Evolutionary conservation across 2,888 invertebrate genomes (phyloP).

Genomic region (Mechanitis messenoides): DNA sequence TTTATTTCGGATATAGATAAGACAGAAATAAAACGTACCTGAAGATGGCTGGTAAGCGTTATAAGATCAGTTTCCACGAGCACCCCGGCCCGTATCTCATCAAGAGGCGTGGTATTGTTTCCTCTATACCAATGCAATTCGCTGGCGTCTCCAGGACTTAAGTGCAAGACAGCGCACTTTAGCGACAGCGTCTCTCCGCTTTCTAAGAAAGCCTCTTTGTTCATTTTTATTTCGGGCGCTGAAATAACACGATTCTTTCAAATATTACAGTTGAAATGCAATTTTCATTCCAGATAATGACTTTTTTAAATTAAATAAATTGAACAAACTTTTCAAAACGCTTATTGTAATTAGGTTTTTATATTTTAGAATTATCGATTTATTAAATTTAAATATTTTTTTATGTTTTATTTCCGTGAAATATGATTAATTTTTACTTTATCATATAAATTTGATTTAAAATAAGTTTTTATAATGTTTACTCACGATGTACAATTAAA

Average conservation of each 20-base stretch:
- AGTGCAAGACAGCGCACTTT: conserved; percentile 58
- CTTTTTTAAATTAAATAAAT: too few relatives aligned
- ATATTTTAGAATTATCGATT: too few relatives aligned
- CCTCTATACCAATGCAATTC: conserved; percentile 62
- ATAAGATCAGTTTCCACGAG: conserved; percentile 64
- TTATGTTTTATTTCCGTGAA: too few relatives aligned
- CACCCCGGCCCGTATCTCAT: conserved; percentile 70
- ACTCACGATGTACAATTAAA: conserved; percentile 64
- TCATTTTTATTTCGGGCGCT: conserved; percentile 65
- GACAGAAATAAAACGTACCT: conserved; percentile 40
- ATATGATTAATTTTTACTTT: too few relatives aligned
- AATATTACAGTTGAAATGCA: conserved; percentile 2
- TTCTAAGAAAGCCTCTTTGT: conserved; percentile 64
- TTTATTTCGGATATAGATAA: neutral
- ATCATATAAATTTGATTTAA: too few relatives aligned
- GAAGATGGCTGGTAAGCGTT: conserved; percentile 61
- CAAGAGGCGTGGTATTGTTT: conserved; percentile 49
- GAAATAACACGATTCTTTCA: conserved; percentile 25
- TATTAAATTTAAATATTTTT: too few relatives aligned
- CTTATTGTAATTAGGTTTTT: too few relatives aligned
- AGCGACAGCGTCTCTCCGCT: conserved; percentile 65
- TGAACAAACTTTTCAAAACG: too few relatives aligned
- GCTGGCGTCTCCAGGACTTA: conserved; percentile 49
- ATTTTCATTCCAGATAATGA: neutral
- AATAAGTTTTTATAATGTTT: neutral